phyloP scores from a whole-genome alignment of 2,797 vertebrate species.

The Sebastes taczanowskii region DNA sequence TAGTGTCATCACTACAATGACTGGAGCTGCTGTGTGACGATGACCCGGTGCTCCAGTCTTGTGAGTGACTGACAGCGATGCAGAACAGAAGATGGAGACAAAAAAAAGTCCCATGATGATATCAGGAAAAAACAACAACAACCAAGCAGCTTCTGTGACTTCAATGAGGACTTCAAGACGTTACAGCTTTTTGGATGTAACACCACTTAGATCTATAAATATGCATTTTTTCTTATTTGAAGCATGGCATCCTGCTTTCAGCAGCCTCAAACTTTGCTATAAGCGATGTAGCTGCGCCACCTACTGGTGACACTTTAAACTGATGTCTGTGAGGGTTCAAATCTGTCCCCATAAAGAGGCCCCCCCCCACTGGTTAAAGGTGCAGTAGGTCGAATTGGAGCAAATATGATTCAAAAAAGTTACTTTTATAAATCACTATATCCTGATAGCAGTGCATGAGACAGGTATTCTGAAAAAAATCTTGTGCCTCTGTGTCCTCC shows the following conservation, averaged over 20 bases:
- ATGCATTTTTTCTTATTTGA: neutral
- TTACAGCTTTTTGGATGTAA: neutral
- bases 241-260: neutral
- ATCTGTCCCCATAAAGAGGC: neutral
- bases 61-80: neutral
- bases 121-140: neutral
- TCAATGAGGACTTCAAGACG: neutral
- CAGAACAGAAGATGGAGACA: neutral
- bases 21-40: neutral
- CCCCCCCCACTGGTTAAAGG: too few relatives aligned
- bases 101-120: neutral
- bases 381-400: too few relatives aligned
- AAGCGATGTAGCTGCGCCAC: slow-evolving; percentile 39
- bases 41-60: neutral
- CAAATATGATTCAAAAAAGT: too few relatives aligned
- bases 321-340: neutral
- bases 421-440: too few relatives aligned
- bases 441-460: too few relatives aligned
- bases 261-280: neutral
- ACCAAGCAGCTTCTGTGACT: neutral
- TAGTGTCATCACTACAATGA: neutral
- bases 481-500: too few relatives aligned
- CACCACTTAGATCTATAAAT: neutral
- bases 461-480: too few relatives aligned
- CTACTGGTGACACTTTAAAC: slow-evolving; percentile 45